Base-by-base conservation (phyloP, 1,140 invertebrate species). In the Acromyrmex heyeri region DNA sequence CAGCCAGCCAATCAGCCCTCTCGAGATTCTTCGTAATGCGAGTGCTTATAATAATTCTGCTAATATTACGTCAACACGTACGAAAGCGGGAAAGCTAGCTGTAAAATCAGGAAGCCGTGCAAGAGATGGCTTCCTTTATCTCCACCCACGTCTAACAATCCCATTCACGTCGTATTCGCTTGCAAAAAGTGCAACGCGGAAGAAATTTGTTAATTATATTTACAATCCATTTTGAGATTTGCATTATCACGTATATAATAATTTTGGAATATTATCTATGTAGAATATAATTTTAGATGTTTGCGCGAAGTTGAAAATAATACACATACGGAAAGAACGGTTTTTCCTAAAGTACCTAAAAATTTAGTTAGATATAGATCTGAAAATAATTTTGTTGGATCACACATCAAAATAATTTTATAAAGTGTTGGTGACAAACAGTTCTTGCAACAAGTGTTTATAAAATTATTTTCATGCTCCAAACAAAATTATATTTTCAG, bases 1-100 rank as follows among this genome's bases (percentile, higher is more conserved):
- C 50, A 30, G 65, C 21, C n/a, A 53, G 12, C 30, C 44, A 64
- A 24, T 12, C 34, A 81, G 21, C 53, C 38, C 4, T 73, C 30
- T 1, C 30, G 77, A 79, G 77, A 14, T n/a, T 24, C 64, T 50
- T 50, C 50, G 30, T 61, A 38, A 57, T 21, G 38, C 5, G 55
- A 21, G 55, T 24, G 67, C 62, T 21, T 62, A 73, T 83, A 83
- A 83, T 83, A 83, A 83, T 83, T 75, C 38, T n/a, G 24, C 16
- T 62, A 61, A 62, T n/a, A 57, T 83, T 83, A 75, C 79, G 55
- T 83, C 79, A 61, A 73, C 67, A 59, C 67, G 78, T 30, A 55
- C 53, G 53, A 61, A 72, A 65, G 76, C 61, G 76, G n/a, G 24
- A n/a, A 59, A 18, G 27, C 10, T 48, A 55, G 38, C n/a, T 27